A percentile compares a stretch with the other conserved stretches of the same genome.
phyloP scores from a whole-genome alignment of 2,888 invertebrate species.

The Steinernema carpocapsae region DNA sequence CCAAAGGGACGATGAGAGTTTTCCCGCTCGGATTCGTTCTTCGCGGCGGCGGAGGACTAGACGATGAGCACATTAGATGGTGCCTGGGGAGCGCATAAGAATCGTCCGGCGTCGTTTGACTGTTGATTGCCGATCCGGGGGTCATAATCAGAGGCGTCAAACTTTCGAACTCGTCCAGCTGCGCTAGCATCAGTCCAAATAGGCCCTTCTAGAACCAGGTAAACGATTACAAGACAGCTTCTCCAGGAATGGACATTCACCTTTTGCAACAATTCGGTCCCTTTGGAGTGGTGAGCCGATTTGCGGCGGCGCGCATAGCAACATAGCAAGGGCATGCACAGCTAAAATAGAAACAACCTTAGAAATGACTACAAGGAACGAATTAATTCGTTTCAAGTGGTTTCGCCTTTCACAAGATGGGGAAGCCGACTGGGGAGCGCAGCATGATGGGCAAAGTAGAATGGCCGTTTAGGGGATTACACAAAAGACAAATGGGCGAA shows the following conservation, averaged over 20 bases:
- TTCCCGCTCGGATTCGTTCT: constrained; percentile 42
- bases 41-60: constrained; percentile 44
- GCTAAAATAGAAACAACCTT: constrained; percentile 15
- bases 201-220: constrained; percentile 44
- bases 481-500: constrained; percentile 25
- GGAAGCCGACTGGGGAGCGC: neutral
- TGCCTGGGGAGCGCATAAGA: neutral
- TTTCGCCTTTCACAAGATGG: neutral
- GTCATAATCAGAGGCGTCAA: constrained; percentile 62
- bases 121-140: constrained; percentile 40
- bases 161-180: constrained; percentile 64
- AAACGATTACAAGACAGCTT: neutral
- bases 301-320: constrained; percentile 36
- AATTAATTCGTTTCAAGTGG: constrained; percentile 6
- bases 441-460: constrained; percentile 30
- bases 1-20: constrained; percentile 62
- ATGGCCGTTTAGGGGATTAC: constrained; percentile 34
- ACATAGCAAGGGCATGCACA: constrained; percentile 40
- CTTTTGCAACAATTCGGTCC: constrained; percentile 14
- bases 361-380: neutral
- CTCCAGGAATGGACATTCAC: neutral
- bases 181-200: constrained; percentile 59
- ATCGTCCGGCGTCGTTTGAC: neutral
- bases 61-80: constrained; percentile 38
- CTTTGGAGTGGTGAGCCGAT: constrained; percentile 30